Percentiles rank a stretch among this genome's conserved stretches.
phyloP scores from a whole-genome alignment of 2,113 vertebrate species.

The Mesitornis unicolor region DNA sequence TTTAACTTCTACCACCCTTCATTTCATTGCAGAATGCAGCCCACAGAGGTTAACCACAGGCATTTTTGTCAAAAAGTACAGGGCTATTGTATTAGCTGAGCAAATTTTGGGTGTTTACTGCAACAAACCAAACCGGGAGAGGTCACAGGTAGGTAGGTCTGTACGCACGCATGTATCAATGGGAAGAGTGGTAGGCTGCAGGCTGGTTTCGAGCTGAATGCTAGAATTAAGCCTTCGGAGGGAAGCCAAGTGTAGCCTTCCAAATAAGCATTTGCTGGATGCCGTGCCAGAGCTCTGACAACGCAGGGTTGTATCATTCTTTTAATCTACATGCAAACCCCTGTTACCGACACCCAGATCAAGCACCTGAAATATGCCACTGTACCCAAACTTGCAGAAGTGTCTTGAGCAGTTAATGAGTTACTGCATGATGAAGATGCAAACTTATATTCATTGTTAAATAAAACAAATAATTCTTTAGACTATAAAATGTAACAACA shows the following conservation, averaged over 20 bases:
- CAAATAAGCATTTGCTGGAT: background rate
- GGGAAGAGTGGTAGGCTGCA: background rate
- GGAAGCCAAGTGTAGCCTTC: background rate
- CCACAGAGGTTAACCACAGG: slow-evolving; percentile 49
- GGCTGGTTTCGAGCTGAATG: background rate
- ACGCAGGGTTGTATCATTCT: background rate
- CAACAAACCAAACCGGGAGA: background rate
- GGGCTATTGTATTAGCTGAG: background rate
- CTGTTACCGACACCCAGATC: background rate
- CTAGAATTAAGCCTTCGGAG: background rate
- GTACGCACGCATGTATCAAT: accelerated
- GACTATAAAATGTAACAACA: background rate
- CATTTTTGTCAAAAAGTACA: background rate
- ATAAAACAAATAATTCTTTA: background rate
- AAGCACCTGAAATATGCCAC: background rate
- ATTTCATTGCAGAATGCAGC: background rate
- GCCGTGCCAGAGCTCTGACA: background rate
- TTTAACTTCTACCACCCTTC: slow-evolving; percentile 34
- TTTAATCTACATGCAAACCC: background rate
- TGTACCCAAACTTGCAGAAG: background rate
- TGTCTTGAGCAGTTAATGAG: background rate
- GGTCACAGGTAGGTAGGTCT: background rate
- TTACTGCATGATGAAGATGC: background rate
- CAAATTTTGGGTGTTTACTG: background rate
- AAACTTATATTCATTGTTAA: background rate